Percentiles rank a stretch among this genome's conserved stretches.
These are phyloP conservation scores for Dysidea cf. avara DNA, from an alignment of 37 sponge, comb jelly and placozoan species.

Conservation along the genomic window DNA sequence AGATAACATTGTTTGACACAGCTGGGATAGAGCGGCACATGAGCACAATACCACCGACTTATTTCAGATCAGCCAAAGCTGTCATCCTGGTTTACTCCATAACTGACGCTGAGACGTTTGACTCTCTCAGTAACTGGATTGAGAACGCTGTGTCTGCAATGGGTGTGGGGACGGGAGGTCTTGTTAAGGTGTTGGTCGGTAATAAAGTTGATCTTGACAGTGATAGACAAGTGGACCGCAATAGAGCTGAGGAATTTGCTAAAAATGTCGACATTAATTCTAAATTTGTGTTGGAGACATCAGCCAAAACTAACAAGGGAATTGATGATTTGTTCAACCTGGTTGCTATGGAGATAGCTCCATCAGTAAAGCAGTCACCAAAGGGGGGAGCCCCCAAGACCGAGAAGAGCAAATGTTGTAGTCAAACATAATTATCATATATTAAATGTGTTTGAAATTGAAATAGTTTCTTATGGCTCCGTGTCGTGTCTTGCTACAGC, in stretches of 20 bases:
- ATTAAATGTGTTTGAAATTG: neutral
- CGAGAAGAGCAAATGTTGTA: neutral
- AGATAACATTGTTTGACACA: constrained; percentile 76
- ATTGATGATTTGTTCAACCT: constrained; percentile 60
- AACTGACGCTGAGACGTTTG: constrained; percentile 29
- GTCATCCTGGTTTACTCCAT: constrained; percentile 60
- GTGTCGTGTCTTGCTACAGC: constrained; percentile 67
- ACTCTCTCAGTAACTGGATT: constrained; percentile 35
- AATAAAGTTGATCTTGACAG: constrained; percentile 55
- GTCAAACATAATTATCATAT: constrained; percentile 4
- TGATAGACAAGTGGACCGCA: constrained; percentile 8
- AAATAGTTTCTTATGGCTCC: constrained; percentile 29
- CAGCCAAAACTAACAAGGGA: constrained; percentile 45
- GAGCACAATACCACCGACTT: constrained; percentile 67
- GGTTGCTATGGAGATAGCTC: constrained; percentile 40
- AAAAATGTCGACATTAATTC: constrained; percentile 21
- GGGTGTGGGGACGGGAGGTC: constrained; percentile 13
- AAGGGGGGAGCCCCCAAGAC: neutral
- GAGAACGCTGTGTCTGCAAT: constrained; percentile 31
- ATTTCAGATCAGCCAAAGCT: constrained; percentile 58
- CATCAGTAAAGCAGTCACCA: too few species aligned
- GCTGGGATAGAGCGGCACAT: constrained; percentile 71
- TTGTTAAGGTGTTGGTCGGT: constrained; percentile 40
- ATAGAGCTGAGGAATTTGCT: constrained; percentile 23
- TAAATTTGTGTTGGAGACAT: constrained; percentile 46